Base-by-base conservation (phyloP, 2,797 vertebrate species). In the Mus spretus region DNA sequence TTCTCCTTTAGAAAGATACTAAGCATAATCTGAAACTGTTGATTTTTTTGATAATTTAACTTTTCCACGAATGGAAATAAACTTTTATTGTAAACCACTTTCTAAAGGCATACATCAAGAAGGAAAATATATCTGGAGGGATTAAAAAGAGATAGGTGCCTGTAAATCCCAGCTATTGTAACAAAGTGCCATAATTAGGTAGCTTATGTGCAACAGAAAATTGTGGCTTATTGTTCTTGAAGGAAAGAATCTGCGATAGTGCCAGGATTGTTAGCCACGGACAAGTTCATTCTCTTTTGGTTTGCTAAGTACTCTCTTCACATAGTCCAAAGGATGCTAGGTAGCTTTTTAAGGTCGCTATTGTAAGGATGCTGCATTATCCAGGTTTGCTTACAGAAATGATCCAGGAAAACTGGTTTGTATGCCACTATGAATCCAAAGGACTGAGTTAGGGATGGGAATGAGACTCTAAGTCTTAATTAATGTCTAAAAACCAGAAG, bases 21-120 rank as follows among this genome's bases (percentile, higher is more conserved):
- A 2, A 24, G 6, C 15, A 15, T 86, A 61, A 50, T 65, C 91
- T 63, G 70, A 96, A 97, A n/a, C 40, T 87, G 6, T 65, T 75
- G 24, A 24, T 84, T 93, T 95, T 83, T 50, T 86, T 83, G 20
- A 84, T 91, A 86, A 74, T 10, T 37, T 94, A 15, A n/a, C 13
- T 78, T 91, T 22, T 92, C 59, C 6, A 44, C 50, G 84, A 95
- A 78, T 79, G 37, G 3, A 11, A 78, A 2, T 28, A 82, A 59
- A 94, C n/a, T 2, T 92, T 53, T 90, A 90, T 6, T 55, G 9
- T 86, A 85, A 63, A 91, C 15, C 34, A 74, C 26, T 34, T 67
- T 82, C 55, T 74, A 70, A 87, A 85, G 19, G 14, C 20, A 40
- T 61, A 65, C 17, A 83, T 19, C 31, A 31, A 78, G 77, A 19